Evolutionary conservation across 2,797 vertebrate genomes (phyloP), one percentile per base, ranked within the genome.

Genomic region (Simalia tracyae): DNA sequence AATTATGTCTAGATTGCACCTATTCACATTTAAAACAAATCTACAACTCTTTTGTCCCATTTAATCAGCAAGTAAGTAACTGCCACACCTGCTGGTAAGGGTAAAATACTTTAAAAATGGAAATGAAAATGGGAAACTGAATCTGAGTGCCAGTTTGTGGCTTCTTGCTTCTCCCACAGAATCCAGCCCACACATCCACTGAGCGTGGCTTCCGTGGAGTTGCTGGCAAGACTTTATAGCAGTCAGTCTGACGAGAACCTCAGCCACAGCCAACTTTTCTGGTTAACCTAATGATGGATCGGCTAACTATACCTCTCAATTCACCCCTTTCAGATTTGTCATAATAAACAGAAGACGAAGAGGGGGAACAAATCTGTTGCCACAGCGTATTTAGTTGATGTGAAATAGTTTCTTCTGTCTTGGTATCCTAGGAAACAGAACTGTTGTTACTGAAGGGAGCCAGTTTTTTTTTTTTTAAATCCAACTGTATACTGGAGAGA

Each of bases 401-500:
- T 50, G 85, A 95, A 93, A 95, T 91, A 0, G 2, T 87, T 95
- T 94, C 57, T 93, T 90, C 5, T 92, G 89, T 89, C 4, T 88
- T 95, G 60, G 96, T 98, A 95, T 97, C 96, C 96, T 96, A 96
- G 97, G 97, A 97, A 96, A 97, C 96, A 59, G 91, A 96, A 81
- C 15, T 94, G 0, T 5, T 91, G 93, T 95, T 96, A 95, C 93
- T 95, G 93, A 95, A 93, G 90, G n/a, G 85, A 90, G 95, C 87
- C 91, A 91, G 92, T 92, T 85, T 92, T 94, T 93, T 68, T 36
- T 42, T 42, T 10, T 36, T 72, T 42, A 36, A 81, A 94, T 89
- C 94, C 94, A 94, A 91, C 86, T 1, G 1, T 95, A 95, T 94
- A 92, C 95, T n/a, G 0, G 93, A 95, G 94, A 95, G 84, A 92